Evolutionary conservation across 2,888 invertebrate genomes (phyloP).

Genomic region (Cremastobaeus sp.): DNA sequence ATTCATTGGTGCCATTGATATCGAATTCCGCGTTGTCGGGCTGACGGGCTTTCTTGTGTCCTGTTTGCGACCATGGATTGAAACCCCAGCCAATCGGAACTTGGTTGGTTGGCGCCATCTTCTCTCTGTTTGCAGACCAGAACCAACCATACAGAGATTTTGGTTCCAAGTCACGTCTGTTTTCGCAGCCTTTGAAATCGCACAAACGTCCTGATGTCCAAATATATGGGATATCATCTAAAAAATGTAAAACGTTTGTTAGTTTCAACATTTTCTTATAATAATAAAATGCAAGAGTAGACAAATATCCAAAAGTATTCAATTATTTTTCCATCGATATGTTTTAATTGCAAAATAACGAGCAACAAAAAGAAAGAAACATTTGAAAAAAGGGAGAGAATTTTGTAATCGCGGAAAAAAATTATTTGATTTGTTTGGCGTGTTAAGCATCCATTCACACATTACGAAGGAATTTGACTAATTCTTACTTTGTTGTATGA

Average conservation of each 20-base stretch:
- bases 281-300: not conserved
- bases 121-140: constrained; percentile 94
- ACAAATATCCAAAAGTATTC: too few species aligned
- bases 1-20: constrained; percentile 91
- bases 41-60: constrained; percentile 92
- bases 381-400: too few species aligned
- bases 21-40: constrained; percentile 95
- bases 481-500: constrained; percentile 89
- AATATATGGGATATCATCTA: constrained; percentile 93
- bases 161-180: constrained; percentile 90
- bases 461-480: not conserved
- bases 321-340: too few species aligned
- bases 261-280: not conserved
- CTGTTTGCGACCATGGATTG: constrained; percentile 94
- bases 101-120: constrained; percentile 89
- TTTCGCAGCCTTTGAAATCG: constrained; percentile 95
- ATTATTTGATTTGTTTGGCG: too few species aligned
- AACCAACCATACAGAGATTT: constrained; percentile 93
- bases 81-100: constrained; percentile 86
- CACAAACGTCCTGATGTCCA: constrained; percentile 96
- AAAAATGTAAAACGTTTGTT: constrained; percentile 19
- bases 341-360: too few species aligned
- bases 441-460: too few species aligned
- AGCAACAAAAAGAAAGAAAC: too few species aligned
- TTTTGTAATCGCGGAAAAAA: too few species aligned